Percentiles rank a stretch among this genome's conserved stretches.
phyloP scores from a whole-genome alignment of 2,113 vertebrate genomes.

The Laticauda colubrina region DNA sequence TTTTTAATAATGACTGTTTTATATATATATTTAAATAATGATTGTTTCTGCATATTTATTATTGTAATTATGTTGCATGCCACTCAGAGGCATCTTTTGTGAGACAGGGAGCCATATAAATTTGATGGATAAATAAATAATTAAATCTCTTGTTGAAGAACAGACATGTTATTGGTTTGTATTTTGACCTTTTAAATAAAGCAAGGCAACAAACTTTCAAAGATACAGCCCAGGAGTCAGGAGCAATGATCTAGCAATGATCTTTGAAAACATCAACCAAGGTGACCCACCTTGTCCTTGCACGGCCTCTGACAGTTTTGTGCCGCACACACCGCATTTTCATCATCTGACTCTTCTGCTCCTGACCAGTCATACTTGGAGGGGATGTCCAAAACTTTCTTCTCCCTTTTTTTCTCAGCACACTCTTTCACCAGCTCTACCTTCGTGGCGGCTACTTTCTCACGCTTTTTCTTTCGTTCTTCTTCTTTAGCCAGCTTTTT shows the following conservation, averaged over 20 bases:
- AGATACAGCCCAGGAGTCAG: background rate
- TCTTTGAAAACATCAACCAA: background rate
- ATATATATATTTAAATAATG: background rate
- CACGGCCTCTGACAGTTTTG: conserved; percentile 96
- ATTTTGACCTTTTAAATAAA: background rate
- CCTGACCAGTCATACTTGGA: conserved; percentile 99
- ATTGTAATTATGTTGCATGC: background rate
- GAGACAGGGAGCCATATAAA: background rate
- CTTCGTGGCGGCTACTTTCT: conserved; percentile 85
- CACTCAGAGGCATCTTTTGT: background rate
- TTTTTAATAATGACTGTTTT: background rate
- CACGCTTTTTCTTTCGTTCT: conserved; percentile 91
- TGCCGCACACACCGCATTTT: conserved; percentile 93
- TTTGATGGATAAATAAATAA: background rate
- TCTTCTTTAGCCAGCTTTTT: conserved; percentile 95
- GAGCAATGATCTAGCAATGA: background rate
- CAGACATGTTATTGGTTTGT: background rate
- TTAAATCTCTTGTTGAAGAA: background rate
- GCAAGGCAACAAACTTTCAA: background rate
- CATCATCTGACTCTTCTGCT: conserved; percentile 94
- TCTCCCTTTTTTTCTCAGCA: conserved; percentile 90
- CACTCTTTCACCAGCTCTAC: conserved; percentile 84
- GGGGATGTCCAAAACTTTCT: conserved; percentile 94
- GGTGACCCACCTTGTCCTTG: conserved; percentile 91
- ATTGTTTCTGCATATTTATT: background rate